Conservation (phyloP, 37 sponge, comb jelly and placozoan genomes). For the Agelas oroides region DNA sequence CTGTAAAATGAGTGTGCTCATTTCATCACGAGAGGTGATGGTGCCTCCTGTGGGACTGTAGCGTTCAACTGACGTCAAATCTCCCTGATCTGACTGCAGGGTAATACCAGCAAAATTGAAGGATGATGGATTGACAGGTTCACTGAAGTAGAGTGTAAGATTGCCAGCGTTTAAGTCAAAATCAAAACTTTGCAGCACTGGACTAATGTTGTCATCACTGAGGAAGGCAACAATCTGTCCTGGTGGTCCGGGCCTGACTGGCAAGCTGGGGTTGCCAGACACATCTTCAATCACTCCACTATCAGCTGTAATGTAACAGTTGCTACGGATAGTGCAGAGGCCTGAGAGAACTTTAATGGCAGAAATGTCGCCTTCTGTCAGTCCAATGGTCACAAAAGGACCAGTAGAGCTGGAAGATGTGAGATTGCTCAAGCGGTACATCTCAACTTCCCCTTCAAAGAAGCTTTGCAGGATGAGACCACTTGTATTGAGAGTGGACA, state of each 20-base stretch:
- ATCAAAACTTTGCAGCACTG: conserved; percentile 64
- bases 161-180: conserved; percentile 74
- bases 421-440: conserved; percentile 35
- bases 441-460: conserved; percentile 51
- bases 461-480: conserved; percentile 68
- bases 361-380: conserved; percentile 71
- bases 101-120: conserved; percentile 66
- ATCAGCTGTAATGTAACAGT: conserved; percentile 80
- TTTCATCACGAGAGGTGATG: conserved; percentile 23
- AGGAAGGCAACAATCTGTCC: conserved; percentile 69
- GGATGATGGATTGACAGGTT: conserved; percentile 67
- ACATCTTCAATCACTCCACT: conserved; percentile 56
- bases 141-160: conserved; percentile 79
- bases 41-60: conserved; percentile 56
- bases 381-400: conserved; percentile 50
- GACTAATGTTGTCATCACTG: conserved; percentile 52
- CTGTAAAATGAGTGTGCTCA: conserved; percentile 28
- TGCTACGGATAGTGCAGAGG: conserved; percentile 77
- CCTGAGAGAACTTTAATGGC: conserved; percentile 50
- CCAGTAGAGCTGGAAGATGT: conserved; percentile 45
- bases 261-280: conserved; percentile 60
- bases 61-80: conserved; percentile 19
- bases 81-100: conserved; percentile 75
- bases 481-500: conserved; percentile 61
- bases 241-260: conserved; percentile 29